Conservation (phyloP, 2,888 invertebrate genomes). For the Uloborus plumipes region DNA sequence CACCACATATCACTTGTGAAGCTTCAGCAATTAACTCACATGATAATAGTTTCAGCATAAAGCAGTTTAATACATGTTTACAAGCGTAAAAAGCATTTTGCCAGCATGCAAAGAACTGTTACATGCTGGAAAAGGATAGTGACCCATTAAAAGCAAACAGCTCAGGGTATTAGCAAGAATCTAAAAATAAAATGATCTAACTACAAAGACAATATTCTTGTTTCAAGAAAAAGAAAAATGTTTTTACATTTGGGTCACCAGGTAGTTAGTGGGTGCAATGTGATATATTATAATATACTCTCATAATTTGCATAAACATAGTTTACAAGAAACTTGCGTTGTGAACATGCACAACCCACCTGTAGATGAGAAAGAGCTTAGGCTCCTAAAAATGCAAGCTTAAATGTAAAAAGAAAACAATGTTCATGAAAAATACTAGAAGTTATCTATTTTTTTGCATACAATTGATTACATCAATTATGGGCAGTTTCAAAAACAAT, state of each 20-base stretch:
- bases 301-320: constrained; percentile 2
- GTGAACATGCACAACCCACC: constrained; percentile 62
- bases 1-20: no score
- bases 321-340: constrained; percentile 22
- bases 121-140: constrained; percentile 1
- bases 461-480: no score
- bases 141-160: neutral
- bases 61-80: no score
- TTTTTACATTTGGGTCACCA: constrained; percentile 24
- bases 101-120: neutral
- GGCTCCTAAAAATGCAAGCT: constrained; percentile 64
- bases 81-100: neutral
- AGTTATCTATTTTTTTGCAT: no score
- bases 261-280: constrained; percentile 14
- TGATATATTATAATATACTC: constrained; percentile 13
- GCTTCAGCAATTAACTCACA: no score
- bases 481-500: no score
- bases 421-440: no score
- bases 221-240: no score
- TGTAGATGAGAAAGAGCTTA: constrained; percentile 63
- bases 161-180: no score
- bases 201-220: constrained; percentile 2
- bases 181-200: neutral
- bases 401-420: constrained; percentile 53
- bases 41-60: no score